A percentile compares a stretch with the other conserved stretches of the same genome.
Conservation (phyloP, 2,113 vertebrate genomes). For the Numenius arquata region DNA sequence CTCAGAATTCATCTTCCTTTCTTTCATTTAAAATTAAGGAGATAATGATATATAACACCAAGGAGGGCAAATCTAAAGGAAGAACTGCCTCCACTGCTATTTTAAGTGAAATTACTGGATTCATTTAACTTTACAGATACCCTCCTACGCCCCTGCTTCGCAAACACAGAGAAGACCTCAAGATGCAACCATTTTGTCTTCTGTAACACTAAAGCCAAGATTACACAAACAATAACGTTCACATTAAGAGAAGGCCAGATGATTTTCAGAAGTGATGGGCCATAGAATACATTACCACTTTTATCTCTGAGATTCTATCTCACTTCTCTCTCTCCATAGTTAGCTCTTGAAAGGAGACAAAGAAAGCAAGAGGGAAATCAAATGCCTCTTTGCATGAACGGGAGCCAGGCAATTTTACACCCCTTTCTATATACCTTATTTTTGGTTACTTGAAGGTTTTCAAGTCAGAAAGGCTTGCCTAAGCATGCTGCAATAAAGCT, state of each 20-base stretch:
- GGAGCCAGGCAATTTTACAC: background rate
- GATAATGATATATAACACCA: background rate
- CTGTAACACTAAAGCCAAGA: background rate
- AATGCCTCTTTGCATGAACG: background rate
- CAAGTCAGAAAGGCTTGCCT: constrained; percentile 15
- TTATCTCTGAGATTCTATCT: background rate
- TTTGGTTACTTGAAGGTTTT: constrained; percentile 44
- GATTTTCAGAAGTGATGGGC: background rate
- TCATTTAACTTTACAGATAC: background rate
- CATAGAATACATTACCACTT: background rate
- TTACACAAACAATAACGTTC: background rate
- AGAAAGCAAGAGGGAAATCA: constrained; percentile 23
- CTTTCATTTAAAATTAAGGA: background rate
- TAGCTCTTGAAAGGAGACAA: constrained; percentile 11
- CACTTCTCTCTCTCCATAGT: background rate
- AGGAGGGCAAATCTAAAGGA: background rate
- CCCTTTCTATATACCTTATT: background rate
- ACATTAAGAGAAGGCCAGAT: background rate
- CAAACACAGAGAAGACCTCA: background rate
- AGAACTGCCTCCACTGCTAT: background rate
- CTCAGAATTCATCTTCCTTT: background rate
- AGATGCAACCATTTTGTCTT: background rate
- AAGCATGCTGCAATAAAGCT: constrained; percentile 39
- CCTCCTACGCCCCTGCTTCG: background rate
- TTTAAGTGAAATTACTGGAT: background rate